phyloP scores from a whole-genome alignment of 2,888 invertebrate species.

The Polymixis flavicincta region DNA sequence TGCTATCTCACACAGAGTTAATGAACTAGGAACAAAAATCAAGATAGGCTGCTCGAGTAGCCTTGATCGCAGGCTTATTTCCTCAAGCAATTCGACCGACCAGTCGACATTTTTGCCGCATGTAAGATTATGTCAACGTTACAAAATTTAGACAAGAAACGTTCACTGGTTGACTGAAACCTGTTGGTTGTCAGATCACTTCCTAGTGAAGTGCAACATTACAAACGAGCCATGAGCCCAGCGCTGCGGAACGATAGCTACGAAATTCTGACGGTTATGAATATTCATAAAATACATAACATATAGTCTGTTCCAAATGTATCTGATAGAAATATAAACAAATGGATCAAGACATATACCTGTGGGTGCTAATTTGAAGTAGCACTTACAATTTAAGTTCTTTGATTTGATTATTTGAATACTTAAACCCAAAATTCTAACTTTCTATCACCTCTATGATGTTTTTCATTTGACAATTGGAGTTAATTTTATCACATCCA shows the following conservation, averaged over 20 bases:
- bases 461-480: neutral
- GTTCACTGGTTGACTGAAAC: constrained; percentile 64
- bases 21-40: constrained; percentile 46
- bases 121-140: constrained; percentile 72
- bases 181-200: constrained; percentile 66
- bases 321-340: neutral
- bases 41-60: constrained; percentile 35
- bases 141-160: constrained; percentile 68
- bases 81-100: constrained; percentile 52
- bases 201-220: constrained; percentile 71
- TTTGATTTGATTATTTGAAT: neutral
- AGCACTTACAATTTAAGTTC: neutral
- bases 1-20: constrained; percentile 29
- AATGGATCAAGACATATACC: neutral
- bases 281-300: constrained; percentile 59
- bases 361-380: neutral
- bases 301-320: neutral
- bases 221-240: constrained; percentile 69
- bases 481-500: neutral
- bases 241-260: constrained; percentile 53
- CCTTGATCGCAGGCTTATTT: constrained; percentile 52
- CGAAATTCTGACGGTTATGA: constrained; percentile 53
- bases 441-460: neutral
- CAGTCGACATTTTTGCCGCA: constrained; percentile 58
- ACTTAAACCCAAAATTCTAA: neutral